Conservation (phyloP, 1,140 invertebrate species). For the Leptinotarsa lineolata region DNA sequence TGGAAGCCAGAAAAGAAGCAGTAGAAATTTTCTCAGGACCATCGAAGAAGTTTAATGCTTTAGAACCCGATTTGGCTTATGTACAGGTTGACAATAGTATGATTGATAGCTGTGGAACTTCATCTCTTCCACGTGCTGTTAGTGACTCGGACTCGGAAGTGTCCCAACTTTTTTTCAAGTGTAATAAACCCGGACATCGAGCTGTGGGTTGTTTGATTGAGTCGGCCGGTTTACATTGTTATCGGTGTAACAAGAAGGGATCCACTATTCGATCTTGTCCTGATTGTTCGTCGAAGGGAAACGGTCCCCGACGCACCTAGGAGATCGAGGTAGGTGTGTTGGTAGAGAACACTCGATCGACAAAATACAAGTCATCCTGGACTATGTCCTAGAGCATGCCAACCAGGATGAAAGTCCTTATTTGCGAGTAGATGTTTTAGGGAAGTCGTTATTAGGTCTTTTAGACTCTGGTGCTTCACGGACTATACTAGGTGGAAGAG, state of each 20-base stretch:
- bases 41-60: background rate
- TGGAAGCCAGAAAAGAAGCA: constrained; percentile 19
- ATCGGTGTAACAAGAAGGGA: background rate
- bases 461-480: constrained; percentile 13
- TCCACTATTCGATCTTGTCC: constrained; percentile 6
- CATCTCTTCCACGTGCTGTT: too few relatives aligned
- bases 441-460: background rate
- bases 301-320: background rate
- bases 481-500: constrained; percentile 5
- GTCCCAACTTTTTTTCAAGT: too few relatives aligned
- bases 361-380: background rate
- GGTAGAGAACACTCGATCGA: background rate
- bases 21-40: constrained; percentile 26
- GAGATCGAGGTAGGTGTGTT: background rate
- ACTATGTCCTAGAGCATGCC: background rate
- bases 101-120: too few relatives aligned
- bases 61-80: constrained; percentile 35
- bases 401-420: background rate
- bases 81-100: background rate
- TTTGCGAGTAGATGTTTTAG: background rate
- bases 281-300: background rate
- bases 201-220: too few relatives aligned
- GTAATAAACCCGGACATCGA: too few relatives aligned
- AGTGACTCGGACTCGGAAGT: too few relatives aligned
- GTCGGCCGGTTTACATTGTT: background rate